A percentile compares a stretch with the other conserved stretches of the same genome.
These are phyloP conservation scores for Brachionus angularis DNA, from an alignment of 1,140 invertebrate genomes.

Conservation along the genomic window DNA sequence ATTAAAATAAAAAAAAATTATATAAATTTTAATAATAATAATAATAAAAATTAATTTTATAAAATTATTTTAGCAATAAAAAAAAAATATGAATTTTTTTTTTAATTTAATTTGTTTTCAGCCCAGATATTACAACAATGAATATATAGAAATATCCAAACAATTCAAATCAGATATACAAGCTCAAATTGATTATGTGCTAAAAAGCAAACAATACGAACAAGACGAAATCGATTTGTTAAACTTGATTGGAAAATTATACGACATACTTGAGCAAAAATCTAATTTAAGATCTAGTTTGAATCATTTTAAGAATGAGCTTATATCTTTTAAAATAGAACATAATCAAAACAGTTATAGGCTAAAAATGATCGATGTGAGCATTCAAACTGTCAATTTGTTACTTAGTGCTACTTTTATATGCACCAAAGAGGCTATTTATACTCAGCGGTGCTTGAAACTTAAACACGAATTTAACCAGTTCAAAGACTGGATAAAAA, in stretches of 20 bases:
- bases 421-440: constrained; percentile 1
- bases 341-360: not conserved
- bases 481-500: constrained; percentile 11
- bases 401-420: not conserved
- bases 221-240: not conserved
- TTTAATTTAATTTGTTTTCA: constrained; percentile 14
- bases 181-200: too few species aligned
- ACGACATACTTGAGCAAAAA: not conserved
- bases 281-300: not conserved
- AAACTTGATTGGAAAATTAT: not conserved
- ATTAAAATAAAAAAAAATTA: not conserved
- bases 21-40: not conserved
- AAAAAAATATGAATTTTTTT: constrained; percentile 15
- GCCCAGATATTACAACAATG: constrained; percentile 13
- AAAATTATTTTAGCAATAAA: constrained; percentile 1
- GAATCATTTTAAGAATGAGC: not conserved
- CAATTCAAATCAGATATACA: constrained; percentile 10
- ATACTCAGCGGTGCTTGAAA: not conserved
- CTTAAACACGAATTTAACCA: constrained; percentile 7
- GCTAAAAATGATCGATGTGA: not conserved
- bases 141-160: not conserved
- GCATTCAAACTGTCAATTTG: not conserved
- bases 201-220: not conserved
- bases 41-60: not conserved
- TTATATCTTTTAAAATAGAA: not conserved